A percentile compares a stretch with the other conserved stretches of the same genome.
phyloP scores from a whole-genome alignment of 1,140 invertebrate genomes.

The Leptonema lineaticorne region DNA sequence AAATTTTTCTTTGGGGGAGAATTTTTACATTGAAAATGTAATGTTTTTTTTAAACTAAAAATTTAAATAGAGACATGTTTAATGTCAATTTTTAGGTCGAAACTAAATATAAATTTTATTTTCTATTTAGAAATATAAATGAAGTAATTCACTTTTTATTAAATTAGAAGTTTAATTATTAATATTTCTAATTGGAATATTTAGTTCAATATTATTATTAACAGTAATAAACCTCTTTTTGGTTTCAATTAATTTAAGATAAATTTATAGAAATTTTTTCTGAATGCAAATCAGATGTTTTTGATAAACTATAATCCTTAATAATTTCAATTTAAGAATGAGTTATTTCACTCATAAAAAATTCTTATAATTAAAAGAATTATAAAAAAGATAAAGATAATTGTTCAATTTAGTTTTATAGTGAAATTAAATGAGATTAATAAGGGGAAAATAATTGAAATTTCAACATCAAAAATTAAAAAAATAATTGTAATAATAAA shows the following conservation, averaged over 20 bases:
- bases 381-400: conserved; percentile 55
- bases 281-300: conserved; percentile 66
- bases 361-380: conserved; percentile 58
- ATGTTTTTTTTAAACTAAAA: conserved; percentile 56
- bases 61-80: too few species aligned
- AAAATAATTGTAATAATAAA: conserved; percentile 65
- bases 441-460: conserved; percentile 58
- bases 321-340: conserved; percentile 59
- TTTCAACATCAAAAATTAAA: conserved; percentile 68
- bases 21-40: conserved; percentile 58
- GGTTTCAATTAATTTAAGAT: conserved; percentile 55
- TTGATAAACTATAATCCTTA: conserved; percentile 62
- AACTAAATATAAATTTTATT: neutral
- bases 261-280: conserved; percentile 59
- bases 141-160: conserved; percentile 54
- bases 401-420: conserved; percentile 47
- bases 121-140: conserved; percentile 45
- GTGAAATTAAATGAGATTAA: conserved; percentile 49
- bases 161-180: conserved; percentile 56
- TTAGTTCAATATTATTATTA: conserved; percentile 55
- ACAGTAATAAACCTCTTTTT: conserved; percentile 61
- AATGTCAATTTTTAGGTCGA: neutral
- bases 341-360: conserved; percentile 64
- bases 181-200: conserved; percentile 53
- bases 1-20: too few species aligned